Evolutionary conservation across 1,140 invertebrate species (phyloP).

Genomic region (Nilaparvata lugens): DNA sequence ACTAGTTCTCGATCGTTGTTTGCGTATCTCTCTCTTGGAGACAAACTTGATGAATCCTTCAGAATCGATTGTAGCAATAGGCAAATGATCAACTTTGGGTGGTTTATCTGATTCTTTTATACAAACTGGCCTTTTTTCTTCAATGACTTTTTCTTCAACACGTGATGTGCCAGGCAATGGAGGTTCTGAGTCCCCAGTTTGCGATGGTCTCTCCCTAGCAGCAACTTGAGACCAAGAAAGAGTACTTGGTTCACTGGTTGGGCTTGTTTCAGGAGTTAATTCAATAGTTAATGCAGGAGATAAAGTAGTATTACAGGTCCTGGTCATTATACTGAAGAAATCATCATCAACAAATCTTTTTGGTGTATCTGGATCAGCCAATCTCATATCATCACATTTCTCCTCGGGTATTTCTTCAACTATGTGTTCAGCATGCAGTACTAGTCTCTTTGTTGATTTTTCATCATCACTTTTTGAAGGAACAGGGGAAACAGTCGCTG

Average conservation of each 20-base stretch:
- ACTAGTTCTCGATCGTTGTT: conserved; percentile 35
- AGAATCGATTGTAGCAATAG: conserved; percentile 36
- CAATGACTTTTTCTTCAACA: no score
- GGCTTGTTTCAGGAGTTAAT: no score
- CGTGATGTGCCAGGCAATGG: no score
- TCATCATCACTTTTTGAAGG: background rate
- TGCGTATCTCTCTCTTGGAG: conserved; percentile 36
- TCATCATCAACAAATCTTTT: conserved; percentile 11
- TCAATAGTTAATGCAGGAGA: no score
- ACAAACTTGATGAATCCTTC: conserved; percentile 42
- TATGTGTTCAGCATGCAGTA: background rate
- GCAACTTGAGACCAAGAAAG: conserved; percentile 9
- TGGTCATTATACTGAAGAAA: background rate
- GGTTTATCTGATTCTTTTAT: no score
- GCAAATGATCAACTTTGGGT: background rate
- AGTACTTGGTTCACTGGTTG: background rate
- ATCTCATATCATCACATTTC: conserved; percentile 8
- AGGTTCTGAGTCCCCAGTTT: background rate
- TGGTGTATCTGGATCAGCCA: conserved; percentile 4
- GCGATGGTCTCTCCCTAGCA: conserved; percentile 9
- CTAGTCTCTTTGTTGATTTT: background rate
- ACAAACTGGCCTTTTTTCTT: no score
- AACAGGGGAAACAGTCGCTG: no score
- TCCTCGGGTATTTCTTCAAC: conserved; percentile 12
- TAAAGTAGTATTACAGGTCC: no score